Percentiles rank a stretch among this genome's conserved stretches.
These are phyloP conservation scores for Myanophis thanlyinensis DNA, from an alignment of 2,113 vertebrate species.

Conservation along the genomic window DNA sequence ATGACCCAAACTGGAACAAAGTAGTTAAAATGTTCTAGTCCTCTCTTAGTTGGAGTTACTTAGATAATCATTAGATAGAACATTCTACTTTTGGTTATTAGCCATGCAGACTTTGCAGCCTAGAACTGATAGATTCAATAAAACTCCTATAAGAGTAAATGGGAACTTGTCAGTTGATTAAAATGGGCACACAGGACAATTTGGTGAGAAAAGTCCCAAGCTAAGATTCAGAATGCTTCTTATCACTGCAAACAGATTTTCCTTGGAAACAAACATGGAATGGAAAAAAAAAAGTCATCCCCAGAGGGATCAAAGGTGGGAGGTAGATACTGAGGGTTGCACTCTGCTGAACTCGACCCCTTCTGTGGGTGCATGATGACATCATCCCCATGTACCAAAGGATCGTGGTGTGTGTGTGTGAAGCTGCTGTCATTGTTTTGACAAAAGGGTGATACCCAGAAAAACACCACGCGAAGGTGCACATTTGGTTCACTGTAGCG, in stretches of 20 bases:
- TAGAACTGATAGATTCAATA: background rate
- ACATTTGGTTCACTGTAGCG: background rate
- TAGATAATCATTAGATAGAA: background rate
- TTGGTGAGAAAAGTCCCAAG: background rate
- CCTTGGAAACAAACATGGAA: background rate
- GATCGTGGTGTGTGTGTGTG: background rate
- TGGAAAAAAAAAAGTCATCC: background rate
- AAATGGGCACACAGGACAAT: background rate
- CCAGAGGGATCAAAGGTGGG: background rate
- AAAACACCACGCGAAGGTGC: too few species aligned
- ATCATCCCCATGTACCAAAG: background rate
- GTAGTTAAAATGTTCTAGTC: background rate
- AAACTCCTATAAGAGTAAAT: background rate
- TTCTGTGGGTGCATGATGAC: background rate
- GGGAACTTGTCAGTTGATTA: background rate
- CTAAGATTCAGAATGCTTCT: background rate
- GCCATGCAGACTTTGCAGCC: background rate
- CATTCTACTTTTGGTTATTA: background rate
- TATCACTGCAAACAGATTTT: background rate
- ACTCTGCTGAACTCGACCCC: background rate
- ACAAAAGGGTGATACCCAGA: background rate
- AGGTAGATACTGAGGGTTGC: background rate
- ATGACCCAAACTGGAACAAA: background rate
- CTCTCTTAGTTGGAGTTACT: background rate
- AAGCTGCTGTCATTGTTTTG: background rate